phyloP scores from a whole-genome alignment of 2,888 invertebrate genomes.

The Trachelus tabidus region DNA sequence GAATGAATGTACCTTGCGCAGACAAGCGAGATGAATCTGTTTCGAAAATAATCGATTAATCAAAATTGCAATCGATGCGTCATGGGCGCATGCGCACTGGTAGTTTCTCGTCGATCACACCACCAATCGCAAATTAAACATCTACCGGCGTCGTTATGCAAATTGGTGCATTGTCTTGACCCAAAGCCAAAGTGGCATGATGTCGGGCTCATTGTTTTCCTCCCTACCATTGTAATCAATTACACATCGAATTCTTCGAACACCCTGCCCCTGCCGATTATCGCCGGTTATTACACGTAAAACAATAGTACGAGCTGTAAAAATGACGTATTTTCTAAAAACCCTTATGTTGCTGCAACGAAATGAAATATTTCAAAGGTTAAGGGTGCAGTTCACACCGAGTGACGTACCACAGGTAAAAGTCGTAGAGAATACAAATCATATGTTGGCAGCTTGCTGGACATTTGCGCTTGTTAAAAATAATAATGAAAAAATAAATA shows the following conservation, averaged over 20 bases:
- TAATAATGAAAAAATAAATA: neutral
- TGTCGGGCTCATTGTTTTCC: constrained; percentile 6
- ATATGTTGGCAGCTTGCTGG: neutral
- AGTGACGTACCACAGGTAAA: neutral
- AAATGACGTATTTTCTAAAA: neutral
- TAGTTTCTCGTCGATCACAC: neutral
- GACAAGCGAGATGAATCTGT: neutral
- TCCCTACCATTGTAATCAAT: neutral
- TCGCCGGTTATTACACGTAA: neutral
- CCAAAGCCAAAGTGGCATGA: constrained; percentile 9
- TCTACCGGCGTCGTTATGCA: constrained; percentile 3
- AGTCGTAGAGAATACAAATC: neutral
- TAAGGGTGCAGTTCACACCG: no score
- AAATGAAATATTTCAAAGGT: neutral
- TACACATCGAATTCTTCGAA: neutral
- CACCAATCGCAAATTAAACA: constrained; percentile 3
- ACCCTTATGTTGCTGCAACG: neutral
- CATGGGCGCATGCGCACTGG: neutral
- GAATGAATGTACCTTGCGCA: neutral
- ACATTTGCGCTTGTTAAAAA: neutral
- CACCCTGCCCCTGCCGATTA: neutral
- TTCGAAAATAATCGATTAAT: neutral
- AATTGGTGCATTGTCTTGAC: constrained; percentile 11
- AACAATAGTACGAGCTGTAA: neutral
- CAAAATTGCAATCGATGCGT: neutral